Percentiles rank a stretch among this genome's conserved stretches.
phyloP scores from a whole-genome alignment of 2,888 invertebrate genomes.

The Melanophora roralis region DNA sequence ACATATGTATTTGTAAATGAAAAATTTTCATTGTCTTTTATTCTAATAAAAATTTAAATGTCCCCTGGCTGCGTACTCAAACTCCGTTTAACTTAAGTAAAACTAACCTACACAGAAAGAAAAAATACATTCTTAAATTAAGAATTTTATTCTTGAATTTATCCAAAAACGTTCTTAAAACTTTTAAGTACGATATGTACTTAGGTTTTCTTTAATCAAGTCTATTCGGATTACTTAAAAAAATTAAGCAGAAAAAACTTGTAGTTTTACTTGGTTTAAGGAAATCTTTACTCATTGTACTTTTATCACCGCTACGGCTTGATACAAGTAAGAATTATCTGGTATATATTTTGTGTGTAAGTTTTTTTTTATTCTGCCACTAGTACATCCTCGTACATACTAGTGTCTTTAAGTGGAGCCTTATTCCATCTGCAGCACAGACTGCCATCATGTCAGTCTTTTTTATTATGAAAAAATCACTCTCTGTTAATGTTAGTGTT shows the following conservation, averaged over 20 bases:
- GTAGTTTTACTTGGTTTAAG: no score
- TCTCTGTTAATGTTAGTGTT: not conserved
- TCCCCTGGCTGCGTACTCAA: conserved; percentile 25
- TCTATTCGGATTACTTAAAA: no score
- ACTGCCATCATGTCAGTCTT: not conserved
- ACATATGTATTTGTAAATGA: conserved; percentile 8
- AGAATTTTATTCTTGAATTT: no score
- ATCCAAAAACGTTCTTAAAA: no score
- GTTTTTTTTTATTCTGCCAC: conserved; percentile 11
- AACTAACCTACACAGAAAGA: conserved; percentile 22
- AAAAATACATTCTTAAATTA: no score
- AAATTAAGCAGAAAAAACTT: no score
- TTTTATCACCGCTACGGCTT: no score
- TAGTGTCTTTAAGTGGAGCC: not conserved
- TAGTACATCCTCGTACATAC: conserved; percentile 11
- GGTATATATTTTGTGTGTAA: not conserved
- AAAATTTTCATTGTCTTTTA: conserved; percentile 24
- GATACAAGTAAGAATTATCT: no score
- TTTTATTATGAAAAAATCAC: not conserved
- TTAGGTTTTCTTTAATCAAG: conserved; percentile 41
- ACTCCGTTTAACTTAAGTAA: conserved; percentile 21
- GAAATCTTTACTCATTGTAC: conserved; percentile 29
- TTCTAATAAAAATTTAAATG: conserved; percentile 49
- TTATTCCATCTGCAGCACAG: conserved; percentile 14
- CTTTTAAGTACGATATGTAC: no score